A percentile compares a stretch with the other conserved stretches of the same genome.
These are phyloP conservation scores for Chelidonichthys spinosus DNA, from an alignment of 2,797 vertebrate genomes.

Conservation along the genomic window DNA sequence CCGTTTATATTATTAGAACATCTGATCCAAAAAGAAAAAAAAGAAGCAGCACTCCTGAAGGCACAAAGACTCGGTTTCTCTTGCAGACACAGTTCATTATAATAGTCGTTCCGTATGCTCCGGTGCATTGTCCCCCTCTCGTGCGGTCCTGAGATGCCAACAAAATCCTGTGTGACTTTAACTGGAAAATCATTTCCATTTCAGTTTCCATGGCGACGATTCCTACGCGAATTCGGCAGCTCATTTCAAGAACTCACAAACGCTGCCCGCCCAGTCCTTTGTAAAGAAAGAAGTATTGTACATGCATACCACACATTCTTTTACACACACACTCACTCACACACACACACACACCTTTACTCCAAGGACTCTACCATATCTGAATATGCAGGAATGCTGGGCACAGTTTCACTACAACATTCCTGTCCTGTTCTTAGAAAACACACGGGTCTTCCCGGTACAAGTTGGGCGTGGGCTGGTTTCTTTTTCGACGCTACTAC, in stretches of 20 bases:
- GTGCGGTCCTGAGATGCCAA: constrained; percentile 15
- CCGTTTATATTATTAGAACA: constrained; percentile 24
- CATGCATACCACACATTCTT: constrained; percentile 57
- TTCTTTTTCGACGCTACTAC: constrained; percentile 17
- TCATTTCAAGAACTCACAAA: constrained; percentile 42
- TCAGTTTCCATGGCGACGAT: constrained; percentile 65
- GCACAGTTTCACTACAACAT: constrained; percentile 64
- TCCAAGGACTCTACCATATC: constrained; percentile 58
- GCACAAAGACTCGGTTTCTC: constrained; percentile 32
- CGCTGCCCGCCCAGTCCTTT: constrained; percentile 56
- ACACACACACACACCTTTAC: constrained; percentile 43
- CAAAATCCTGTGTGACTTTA: constrained; percentile 24
- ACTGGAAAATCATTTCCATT: constrained; percentile 47
- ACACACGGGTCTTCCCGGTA: constrained; percentile 43
- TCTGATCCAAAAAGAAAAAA: constrained; percentile 39
- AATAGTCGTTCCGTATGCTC: constrained; percentile 1
- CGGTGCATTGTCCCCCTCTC: constrained; percentile 12
- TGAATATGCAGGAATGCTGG: constrained; percentile 60
- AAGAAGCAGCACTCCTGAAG: constrained; percentile 42
- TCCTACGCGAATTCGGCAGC: constrained; percentile 54
- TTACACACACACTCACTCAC: background rate
- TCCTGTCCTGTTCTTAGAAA: constrained; percentile 48
- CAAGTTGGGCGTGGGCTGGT: constrained; percentile 38
- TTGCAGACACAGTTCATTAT: constrained; percentile 13
- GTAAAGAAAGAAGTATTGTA: constrained; percentile 63